These are phyloP conservation scores for Malurus cyaneus DNA, from an alignment of 2,113 vertebrate species.

Conservation along the genomic window DNA sequence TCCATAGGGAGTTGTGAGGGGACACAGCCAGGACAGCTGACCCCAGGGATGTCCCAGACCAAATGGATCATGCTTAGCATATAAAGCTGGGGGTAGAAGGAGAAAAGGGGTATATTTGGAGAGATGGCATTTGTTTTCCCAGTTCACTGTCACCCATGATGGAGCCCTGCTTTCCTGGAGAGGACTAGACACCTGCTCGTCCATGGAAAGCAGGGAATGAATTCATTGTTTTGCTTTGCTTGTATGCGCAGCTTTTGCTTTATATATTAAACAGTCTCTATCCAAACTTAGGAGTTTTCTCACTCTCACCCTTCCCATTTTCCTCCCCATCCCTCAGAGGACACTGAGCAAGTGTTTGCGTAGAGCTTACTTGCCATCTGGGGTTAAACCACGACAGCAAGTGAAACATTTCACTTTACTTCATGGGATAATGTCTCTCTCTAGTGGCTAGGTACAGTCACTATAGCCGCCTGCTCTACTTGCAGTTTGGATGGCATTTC, in stretches of 20 bases:
- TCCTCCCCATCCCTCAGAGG: background rate
- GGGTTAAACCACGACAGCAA: background rate
- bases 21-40: background rate
- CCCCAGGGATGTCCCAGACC: background rate
- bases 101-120: background rate
- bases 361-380: background rate
- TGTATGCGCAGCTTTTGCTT: background rate
- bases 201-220: background rate
- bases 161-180: background rate
- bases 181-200: background rate
- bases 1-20: background rate
- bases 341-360: background rate
- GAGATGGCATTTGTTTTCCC: background rate
- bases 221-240: background rate
- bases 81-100: background rate
- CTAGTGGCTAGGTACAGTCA: slow-evolving; percentile 66
- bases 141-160: background rate
- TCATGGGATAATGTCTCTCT: slow-evolving; percentile 64
- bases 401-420: slow-evolving; percentile 25
- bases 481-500: background rate
- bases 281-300: background rate
- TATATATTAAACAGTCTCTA: background rate
- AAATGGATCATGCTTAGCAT: background rate
- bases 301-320: background rate
- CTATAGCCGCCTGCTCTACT: slow-evolving; percentile 7